These are phyloP conservation scores for Pseudomyrmex gracilis DNA, from an alignment of 1,140 invertebrate species.

Conservation along the genomic window DNA sequence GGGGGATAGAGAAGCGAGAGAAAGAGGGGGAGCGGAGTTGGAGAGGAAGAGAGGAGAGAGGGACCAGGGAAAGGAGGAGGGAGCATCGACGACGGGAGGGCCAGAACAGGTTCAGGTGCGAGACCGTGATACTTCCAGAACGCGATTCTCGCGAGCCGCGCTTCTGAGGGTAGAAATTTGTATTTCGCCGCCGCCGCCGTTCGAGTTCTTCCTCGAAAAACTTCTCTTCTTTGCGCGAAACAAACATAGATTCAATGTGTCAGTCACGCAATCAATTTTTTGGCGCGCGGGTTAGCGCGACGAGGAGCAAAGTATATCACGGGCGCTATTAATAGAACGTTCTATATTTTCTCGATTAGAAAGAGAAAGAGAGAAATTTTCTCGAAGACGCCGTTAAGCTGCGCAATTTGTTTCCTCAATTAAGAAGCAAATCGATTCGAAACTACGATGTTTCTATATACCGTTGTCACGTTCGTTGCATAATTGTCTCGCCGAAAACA, in stretches of 20 bases:
- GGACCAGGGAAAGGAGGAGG: neutral
- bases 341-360: neutral
- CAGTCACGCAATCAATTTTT: neutral
- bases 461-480: no score
- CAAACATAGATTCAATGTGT: conserved; percentile 36
- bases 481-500: neutral
- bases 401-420: no score
- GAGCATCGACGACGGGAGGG: conserved; percentile 39
- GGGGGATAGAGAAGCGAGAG: neutral
- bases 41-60: neutral
- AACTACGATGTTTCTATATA: neutral
- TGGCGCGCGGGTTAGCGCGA: no score
- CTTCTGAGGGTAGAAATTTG: conserved; percentile 50
- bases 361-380: no score
- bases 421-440: conserved; percentile 5
- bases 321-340: neutral
- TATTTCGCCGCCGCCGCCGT: conserved; percentile 34
- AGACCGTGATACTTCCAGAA: conserved; percentile 57
- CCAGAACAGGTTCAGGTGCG: conserved; percentile 66
- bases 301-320: neutral
- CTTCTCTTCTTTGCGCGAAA: neutral
- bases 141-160: conserved; percentile 56
- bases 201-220: neutral
- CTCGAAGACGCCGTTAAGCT: no score
- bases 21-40: no score